Evolutionary conservation across 2,797 vertebrate species (phyloP).

Genomic region (Anguilla pacifica): DNA sequence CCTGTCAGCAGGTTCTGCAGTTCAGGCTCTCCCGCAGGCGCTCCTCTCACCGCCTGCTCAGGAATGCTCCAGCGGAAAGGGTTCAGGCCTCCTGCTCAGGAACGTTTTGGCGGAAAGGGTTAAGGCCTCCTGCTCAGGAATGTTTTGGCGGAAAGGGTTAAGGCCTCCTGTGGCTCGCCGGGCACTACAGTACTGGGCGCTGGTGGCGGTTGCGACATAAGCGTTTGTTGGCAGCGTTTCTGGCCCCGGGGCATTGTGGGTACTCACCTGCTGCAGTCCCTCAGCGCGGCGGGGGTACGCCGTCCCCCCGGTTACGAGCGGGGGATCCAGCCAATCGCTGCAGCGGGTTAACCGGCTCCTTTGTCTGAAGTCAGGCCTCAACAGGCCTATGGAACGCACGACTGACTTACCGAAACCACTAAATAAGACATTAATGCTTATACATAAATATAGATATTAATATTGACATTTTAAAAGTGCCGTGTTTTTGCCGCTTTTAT

Average conservation of each 20-base stretch:
- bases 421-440: not conserved
- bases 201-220: not conserved
- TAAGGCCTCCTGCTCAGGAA: constrained; percentile 18
- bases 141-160: not conserved
- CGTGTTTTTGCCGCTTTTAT: too few relatives aligned
- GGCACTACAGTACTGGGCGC: not conserved
- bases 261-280: not conserved
- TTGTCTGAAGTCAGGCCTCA: too few relatives aligned
- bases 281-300: not conserved
- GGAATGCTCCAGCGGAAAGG: too few relatives aligned
- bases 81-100: too few relatives aligned
- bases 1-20: constrained; percentile 8
- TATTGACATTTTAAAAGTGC: too few relatives aligned
- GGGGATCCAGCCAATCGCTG: not conserved
- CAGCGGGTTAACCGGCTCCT: too few relatives aligned
- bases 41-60: too few relatives aligned
- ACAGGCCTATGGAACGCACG: too few relatives aligned
- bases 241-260: not conserved
- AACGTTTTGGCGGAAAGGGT: too few relatives aligned
- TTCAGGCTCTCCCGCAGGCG: not conserved
- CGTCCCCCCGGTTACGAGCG: not conserved
- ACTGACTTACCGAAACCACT: not conserved
- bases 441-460: too few relatives aligned
- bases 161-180: constrained; percentile 24
- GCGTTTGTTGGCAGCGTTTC: not conserved